phyloP scores from a whole-genome alignment of 2,113 vertebrate genomes.

The Montifringilla adamsi region DNA sequence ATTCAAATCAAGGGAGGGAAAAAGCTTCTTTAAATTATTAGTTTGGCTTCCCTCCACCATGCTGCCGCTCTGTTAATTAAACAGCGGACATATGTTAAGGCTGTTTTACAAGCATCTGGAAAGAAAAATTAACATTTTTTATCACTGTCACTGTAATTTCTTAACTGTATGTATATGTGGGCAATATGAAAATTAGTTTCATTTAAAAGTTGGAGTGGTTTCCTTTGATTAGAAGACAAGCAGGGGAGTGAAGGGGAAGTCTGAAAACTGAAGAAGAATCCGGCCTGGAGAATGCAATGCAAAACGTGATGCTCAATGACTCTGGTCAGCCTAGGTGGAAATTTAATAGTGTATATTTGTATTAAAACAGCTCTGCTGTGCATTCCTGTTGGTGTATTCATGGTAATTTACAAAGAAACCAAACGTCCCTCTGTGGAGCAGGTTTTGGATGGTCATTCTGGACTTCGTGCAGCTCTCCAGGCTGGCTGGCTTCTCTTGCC shows the following conservation, averaged over 20 bases:
- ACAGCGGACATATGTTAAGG: slow-evolving; percentile 74
- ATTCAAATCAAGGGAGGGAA: slow-evolving; percentile 67
- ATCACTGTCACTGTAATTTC: slow-evolving; percentile 75
- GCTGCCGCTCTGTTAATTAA: slow-evolving; percentile 76
- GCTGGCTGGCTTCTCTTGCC: background rate
- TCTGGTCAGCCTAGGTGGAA: background rate
- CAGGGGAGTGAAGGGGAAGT: background rate
- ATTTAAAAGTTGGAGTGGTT: slow-evolving; percentile 57
- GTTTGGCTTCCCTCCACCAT: slow-evolving; percentile 71
- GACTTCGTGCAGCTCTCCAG: background rate
- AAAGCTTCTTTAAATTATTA: slow-evolving; percentile 76
- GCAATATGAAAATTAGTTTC: slow-evolving; percentile 68
- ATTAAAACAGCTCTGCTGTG: background rate
- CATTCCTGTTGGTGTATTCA: background rate
- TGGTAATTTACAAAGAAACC: background rate
- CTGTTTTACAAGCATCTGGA: slow-evolving; percentile 77
- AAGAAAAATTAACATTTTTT: slow-evolving; percentile 78
- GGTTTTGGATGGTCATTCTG: background rate
- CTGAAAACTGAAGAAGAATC: background rate
- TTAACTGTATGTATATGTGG: slow-evolving; percentile 66
- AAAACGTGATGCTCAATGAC: rapidly evolving
- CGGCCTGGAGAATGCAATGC: background rate
- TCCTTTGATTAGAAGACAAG: slow-evolving; percentile 50
- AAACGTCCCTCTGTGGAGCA: background rate
- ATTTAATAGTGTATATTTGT: background rate